Evolutionary conservation across 2,888 invertebrate species (phyloP).

Genomic region (Hypomecis punctinalis): DNA sequence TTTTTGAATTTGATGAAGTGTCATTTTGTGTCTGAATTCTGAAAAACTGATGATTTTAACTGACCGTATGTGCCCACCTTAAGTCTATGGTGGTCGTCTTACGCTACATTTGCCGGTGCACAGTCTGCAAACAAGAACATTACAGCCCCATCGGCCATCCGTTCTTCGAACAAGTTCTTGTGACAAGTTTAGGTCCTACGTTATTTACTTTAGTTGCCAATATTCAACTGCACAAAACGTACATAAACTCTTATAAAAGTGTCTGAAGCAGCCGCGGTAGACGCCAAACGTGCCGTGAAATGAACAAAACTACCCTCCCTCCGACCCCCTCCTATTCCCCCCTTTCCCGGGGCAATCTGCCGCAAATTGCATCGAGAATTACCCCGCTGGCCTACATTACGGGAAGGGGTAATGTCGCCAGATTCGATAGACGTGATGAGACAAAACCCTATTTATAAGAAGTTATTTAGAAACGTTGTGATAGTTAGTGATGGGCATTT

Average conservation of each 20-base stretch:
- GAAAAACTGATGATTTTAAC: no score
- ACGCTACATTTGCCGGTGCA: no score
- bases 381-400: conserved; percentile 28
- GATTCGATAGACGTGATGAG: conserved; percentile 7
- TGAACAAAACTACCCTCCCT: conserved; percentile 31
- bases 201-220: background rate
- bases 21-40: no score
- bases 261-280: conserved; percentile 14
- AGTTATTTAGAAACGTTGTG: background rate
- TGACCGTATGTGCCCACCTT: no score
- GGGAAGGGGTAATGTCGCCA: conserved; percentile 10
- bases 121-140: no score
- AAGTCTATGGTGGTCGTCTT: no score
- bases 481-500: background rate
- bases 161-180: no score
- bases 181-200: no score
- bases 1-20: no score
- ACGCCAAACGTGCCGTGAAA: conserved; percentile 36
- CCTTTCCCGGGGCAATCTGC: conserved; percentile 31
- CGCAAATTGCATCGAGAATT: conserved; percentile 41
- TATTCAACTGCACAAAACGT: conserved; percentile 8
- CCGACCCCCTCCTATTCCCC: conserved; percentile 4
- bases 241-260: conserved; percentile 17
- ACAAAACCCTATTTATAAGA: background rate
- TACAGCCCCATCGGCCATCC: no score